Conservation (phyloP, 2,888 invertebrate species). For the Congeria kusceri region DNA sequence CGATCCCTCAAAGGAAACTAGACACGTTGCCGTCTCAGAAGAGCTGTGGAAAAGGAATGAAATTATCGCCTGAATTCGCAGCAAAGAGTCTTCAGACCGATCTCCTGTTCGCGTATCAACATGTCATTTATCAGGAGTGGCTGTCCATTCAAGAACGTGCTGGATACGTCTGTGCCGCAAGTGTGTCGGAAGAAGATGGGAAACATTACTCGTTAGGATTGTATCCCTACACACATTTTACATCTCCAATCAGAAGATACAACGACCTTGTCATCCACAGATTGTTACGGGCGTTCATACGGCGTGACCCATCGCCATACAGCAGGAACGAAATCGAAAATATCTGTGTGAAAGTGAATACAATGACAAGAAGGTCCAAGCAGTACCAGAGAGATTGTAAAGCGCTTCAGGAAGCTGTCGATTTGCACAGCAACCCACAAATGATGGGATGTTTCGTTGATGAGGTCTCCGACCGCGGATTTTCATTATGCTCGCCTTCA, state of each 20-base stretch:
- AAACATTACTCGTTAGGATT: slow-evolving; percentile 67
- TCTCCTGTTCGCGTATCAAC: slow-evolving; percentile 56
- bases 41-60: slow-evolving; percentile 14
- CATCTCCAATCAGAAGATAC: slow-evolving; percentile 67
- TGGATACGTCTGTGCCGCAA: slow-evolving; percentile 59
- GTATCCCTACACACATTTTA: slow-evolving; percentile 66
- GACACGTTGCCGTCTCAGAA: slow-evolving; percentile 18
- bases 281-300: slow-evolving; percentile 61
- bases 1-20: background rate
- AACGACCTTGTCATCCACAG: slow-evolving; percentile 64
- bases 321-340: slow-evolving; percentile 57
- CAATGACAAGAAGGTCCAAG: slow-evolving; percentile 62
- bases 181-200: slow-evolving; percentile 34
- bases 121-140: slow-evolving; percentile 63
- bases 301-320: slow-evolving; percentile 51
- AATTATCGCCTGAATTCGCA: slow-evolving; percentile 1
- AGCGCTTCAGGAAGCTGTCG: slow-evolving; percentile 58
- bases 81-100: slow-evolving; percentile 53
- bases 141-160: slow-evolving; percentile 62
- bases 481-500: slow-evolving; percentile 62
- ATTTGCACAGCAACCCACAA: slow-evolving; percentile 54
- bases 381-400: slow-evolving; percentile 62
- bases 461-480: slow-evolving; percentile 58
- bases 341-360: slow-evolving; percentile 64
- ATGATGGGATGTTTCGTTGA: slow-evolving; percentile 60